Percentiles rank a stretch among this genome's conserved stretches.
These are phyloP conservation scores for Scaptomyza reducta DNA, from an alignment of 2,888 invertebrate species.

Conservation along the genomic window DNA sequence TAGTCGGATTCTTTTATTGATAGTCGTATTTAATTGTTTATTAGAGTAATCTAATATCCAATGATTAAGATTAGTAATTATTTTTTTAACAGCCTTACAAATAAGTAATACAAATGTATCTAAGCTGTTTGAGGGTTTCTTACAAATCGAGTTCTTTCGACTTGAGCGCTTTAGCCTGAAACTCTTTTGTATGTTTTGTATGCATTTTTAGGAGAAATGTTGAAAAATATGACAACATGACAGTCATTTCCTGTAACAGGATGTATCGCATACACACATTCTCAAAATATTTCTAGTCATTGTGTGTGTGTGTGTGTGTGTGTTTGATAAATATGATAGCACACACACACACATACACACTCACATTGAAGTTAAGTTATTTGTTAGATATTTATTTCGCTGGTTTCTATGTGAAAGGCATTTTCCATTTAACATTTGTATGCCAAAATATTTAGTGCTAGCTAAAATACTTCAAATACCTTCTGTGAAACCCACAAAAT, in stretches of 20 bases:
- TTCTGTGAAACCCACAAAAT: constrained; percentile 38
- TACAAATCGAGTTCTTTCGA: not conserved
- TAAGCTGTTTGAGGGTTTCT: not conserved
- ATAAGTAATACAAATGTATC: too few relatives aligned
- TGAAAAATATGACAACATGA: constrained; percentile 55
- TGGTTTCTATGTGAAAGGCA: constrained; percentile 38
- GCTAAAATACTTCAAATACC: constrained; percentile 50
- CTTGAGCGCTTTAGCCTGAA: not conserved
- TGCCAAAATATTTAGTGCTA: constrained; percentile 48
- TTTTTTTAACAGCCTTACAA: too few relatives aligned
- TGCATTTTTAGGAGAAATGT: constrained; percentile 39
- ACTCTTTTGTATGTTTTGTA: constrained; percentile 21
- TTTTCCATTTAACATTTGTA: constrained; percentile 59
- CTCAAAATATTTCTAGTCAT: not conserved
- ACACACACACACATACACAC: not conserved
- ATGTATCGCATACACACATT: constrained; percentile 26
- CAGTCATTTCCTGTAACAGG: constrained; percentile 50
- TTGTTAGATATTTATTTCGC: constrained; percentile 50
- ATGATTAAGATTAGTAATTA: too few relatives aligned
- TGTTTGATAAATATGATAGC: constrained; percentile 35
- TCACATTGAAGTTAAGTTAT: constrained; percentile 23
- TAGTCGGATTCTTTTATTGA: too few relatives aligned
- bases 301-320: constrained; percentile 9
- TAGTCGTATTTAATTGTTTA: too few relatives aligned
- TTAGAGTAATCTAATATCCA: too few relatives aligned